phyloP scores from a whole-genome alignment of 1,140 invertebrate genomes.

The Listronotus oregonensis region DNA sequence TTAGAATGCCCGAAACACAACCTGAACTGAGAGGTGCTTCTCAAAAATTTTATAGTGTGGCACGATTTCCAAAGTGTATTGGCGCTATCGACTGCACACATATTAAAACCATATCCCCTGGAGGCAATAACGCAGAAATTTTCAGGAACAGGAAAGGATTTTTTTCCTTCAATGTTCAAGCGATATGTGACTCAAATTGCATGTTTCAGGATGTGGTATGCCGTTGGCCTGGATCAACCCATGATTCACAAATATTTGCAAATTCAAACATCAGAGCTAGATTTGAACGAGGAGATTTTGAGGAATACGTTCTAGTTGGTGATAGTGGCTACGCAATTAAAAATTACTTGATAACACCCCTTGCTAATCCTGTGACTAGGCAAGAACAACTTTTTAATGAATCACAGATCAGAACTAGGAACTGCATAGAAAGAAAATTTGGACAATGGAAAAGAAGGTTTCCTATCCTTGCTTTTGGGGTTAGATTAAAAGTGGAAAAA shows the following conservation, averaged over 20 bases:
- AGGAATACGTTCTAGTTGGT: not conserved
- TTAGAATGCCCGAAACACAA: too few relatives aligned
- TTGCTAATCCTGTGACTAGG: slow-evolving; percentile 38
- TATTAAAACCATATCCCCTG: slow-evolving; percentile 36
- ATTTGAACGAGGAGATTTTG: not conserved
- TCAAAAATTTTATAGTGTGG: slow-evolving; percentile 41
- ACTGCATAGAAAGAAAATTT: slow-evolving; percentile 48
- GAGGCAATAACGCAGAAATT: slow-evolving; percentile 45
- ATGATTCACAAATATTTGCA: slow-evolving; percentile 52
- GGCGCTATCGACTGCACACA: slow-evolving; percentile 53
- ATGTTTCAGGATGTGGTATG: slow-evolving; percentile 49
- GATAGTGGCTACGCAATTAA: not conserved
- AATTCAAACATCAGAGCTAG: slow-evolving; percentile 28
- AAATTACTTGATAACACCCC: slow-evolving; percentile 36
- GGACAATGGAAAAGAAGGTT: slow-evolving; percentile 51
- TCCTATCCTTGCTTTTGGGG: slow-evolving; percentile 39
- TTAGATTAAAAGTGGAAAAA: not conserved
- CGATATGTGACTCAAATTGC: slow-evolving; percentile 43
- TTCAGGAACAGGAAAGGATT: slow-evolving; percentile 41
- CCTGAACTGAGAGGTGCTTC: too few relatives aligned
- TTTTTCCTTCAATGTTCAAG: slow-evolving; percentile 55
- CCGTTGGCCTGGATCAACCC: slow-evolving; percentile 52
- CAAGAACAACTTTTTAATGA: slow-evolving; percentile 48
- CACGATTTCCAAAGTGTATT: slow-evolving; percentile 47
- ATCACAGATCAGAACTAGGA: slow-evolving; percentile 50